Evolutionary conservation across 1,140 invertebrate species (phyloP).

Genomic region (Pomacea maculata): DNA sequence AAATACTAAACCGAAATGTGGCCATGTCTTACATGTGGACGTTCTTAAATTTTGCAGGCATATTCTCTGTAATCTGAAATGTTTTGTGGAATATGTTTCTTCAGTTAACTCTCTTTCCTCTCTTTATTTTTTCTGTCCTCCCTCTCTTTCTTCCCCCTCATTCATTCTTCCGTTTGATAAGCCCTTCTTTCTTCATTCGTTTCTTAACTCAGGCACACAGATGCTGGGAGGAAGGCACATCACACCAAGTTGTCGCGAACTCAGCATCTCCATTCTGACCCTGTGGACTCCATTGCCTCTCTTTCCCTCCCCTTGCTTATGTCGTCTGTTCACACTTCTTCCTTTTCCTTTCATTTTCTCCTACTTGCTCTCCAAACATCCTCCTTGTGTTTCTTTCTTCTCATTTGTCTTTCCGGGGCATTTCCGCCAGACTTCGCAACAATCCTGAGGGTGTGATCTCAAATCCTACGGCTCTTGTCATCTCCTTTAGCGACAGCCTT

Average conservation of each 20-base stretch:
- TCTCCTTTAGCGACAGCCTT: background rate
- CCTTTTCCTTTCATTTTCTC: background rate
- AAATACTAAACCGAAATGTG: no score
- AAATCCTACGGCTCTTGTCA: conserved; percentile 3
- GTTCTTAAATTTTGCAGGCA: no score
- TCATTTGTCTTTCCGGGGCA: background rate
- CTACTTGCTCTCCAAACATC: background rate
- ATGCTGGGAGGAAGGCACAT: no score
- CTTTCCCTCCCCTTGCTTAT: no score
- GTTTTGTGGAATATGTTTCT: no score
- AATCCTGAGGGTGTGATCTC: conserved; percentile 3
- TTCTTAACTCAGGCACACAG: no score
- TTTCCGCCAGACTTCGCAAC: background rate
- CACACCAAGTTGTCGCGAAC: no score
- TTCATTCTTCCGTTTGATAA: background rate
- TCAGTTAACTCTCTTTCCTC: background rate
- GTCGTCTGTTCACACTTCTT: no score
- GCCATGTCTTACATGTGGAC: no score
- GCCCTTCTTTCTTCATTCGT: background rate
- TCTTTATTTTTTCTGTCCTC: background rate
- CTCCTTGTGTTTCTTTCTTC: background rate
- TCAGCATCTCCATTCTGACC: no score
- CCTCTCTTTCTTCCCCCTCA: background rate
- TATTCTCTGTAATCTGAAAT: no score
- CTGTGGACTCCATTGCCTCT: no score